Evolutionary conservation across 2,113 vertebrate species (phyloP).

Genomic region (Dasyurus viverrinus): DNA sequence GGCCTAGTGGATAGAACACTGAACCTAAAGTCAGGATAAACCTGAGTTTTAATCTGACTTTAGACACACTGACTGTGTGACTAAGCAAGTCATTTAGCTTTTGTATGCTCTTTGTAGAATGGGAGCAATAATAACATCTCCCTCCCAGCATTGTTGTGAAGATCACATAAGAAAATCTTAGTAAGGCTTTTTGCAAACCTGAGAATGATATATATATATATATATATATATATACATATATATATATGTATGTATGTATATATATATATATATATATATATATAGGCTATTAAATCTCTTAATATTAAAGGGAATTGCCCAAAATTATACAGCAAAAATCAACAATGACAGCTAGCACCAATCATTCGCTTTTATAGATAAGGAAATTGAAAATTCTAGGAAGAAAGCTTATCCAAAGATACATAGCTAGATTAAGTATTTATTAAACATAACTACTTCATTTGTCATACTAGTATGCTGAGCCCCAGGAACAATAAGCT

Average conservation of each 20-base stretch:
- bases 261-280: background rate
- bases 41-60: background rate
- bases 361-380: background rate
- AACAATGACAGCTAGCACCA: background rate
- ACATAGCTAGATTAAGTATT: background rate
- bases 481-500: background rate
- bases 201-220: background rate
- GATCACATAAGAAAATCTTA: background rate
- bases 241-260: background rate
- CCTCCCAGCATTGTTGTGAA: background rate
- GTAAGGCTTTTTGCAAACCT: background rate
- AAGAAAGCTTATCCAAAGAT: background rate
- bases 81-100: background rate
- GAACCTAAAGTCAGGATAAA: background rate
- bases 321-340: background rate
- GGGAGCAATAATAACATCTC: background rate
- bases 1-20: background rate
- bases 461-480: background rate
- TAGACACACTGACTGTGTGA: background rate
- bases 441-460: background rate
- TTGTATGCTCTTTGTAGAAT: background rate
- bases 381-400: background rate
- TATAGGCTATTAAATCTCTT: background rate
- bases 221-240: too few species aligned
- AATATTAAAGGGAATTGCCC: background rate